These are phyloP conservation scores for Marmota monax DNA, from an alignment of 2,113 vertebrate genomes.

Conservation along the genomic window DNA sequence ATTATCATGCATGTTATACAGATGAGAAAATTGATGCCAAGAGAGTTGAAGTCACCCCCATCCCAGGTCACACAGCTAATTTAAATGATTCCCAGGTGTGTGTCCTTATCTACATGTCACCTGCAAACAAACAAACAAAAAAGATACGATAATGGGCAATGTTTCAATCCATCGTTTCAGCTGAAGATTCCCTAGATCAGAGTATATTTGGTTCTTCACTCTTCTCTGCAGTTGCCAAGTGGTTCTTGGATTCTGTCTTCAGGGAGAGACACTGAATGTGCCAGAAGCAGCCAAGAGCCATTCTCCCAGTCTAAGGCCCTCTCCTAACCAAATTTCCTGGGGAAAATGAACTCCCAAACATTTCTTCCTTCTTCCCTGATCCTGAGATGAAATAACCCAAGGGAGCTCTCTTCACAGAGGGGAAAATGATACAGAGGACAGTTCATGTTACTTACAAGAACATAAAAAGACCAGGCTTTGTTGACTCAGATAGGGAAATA, in stretches of 20 bases:
- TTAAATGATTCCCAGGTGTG: neutral
- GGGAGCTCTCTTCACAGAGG: constrained; percentile 14
- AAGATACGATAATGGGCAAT: rapidly evolving
- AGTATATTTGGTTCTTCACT: neutral
- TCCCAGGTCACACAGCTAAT: neutral
- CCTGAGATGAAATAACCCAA: constrained; percentile 28
- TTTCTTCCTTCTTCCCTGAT: neutral
- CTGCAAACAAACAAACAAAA: neutral
- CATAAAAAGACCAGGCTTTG: constrained; percentile 35
- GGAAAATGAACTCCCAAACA: constrained; percentile 13
- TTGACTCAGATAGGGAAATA: constrained; percentile 35
- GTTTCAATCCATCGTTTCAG: constrained; percentile 5
- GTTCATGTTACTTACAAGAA: neutral
- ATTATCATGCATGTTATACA: neutral
- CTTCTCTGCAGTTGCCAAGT: neutral
- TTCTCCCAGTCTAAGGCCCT: neutral
- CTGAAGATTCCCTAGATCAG: neutral
- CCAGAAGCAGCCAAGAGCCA: neutral
- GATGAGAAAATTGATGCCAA: neutral
- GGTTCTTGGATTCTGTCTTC: neutral
- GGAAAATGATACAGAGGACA: neutral
- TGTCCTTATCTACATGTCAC: neutral
- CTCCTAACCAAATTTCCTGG: neutral
- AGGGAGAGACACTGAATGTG: neutral
- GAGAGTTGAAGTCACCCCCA: neutral